Base-by-base conservation (phyloP, 2,888 invertebrate species). In the Kuschelorhynchus macadamiae region DNA sequence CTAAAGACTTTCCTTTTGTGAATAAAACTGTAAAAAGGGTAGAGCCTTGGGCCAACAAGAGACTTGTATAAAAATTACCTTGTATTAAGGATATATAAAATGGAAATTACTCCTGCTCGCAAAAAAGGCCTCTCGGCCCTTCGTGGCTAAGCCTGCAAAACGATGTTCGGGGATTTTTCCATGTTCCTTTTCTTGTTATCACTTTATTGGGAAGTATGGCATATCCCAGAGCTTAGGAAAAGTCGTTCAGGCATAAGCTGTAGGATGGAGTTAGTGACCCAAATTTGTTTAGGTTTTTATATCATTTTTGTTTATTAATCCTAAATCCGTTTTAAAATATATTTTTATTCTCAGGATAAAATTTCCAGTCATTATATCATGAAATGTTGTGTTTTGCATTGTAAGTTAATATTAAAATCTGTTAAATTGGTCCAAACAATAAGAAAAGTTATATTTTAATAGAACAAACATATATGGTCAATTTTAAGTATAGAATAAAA, bases 1-100 rank as follows among this genome's bases (percentile, higher is more conserved):
- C 4, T 30, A 30, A 30, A 9, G 30, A 30, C 4, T 7, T 30
- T 30, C 5, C 30, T 30, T 30, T 30, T 9, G 30, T 9, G 30
- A 30, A 30, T 9, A 30, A 30, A 30, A 30, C 30, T n/a, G n/a
- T n/a, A 36, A 36, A 36, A 12, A 36, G 7, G 7, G 4, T 36
- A 36, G 11, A 36, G 36, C 36, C 36, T 3, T 36, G 36, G 36
- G 36, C 12, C 36, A 36, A 36, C 2, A 36, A 36, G 49, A 56
- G 56, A 21, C 60, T 41, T 69, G 69, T 64, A 69, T 69, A 69
- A 69, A 69, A 64, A 69, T 64, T 60, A 52, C 69, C 69, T 59
- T 30, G 60, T 60, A 55, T 64, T 60, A 50, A 47, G 46, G 59
- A 41, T 55, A 60, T 64, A 64, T 60, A 64, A 41, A 62, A 67